Base-by-base conservation (phyloP, 92 coral and sea anemone genomes). In the Bergia sp. region DNA sequence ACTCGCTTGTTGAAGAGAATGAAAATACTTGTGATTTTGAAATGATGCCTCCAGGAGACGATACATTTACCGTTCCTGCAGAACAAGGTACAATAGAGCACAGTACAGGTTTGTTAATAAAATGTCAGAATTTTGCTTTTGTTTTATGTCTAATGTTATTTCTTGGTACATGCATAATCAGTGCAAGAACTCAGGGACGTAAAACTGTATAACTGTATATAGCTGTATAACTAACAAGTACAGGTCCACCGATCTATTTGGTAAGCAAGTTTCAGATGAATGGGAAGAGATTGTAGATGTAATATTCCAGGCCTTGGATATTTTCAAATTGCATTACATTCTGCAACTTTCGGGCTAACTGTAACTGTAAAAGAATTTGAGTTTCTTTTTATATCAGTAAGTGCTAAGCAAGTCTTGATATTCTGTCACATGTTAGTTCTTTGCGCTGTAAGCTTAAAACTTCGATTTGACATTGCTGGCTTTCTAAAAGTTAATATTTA, bases 21-120 rank as follows among this genome's bases (percentile, higher is more conserved):
- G 92, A 82, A 45, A 92, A 81, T 47, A 73, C 83, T 85, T 50
- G 89, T 37, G 87, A 90, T 11, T 82, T 77, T 82, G 99, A 93
- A 39, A 95, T 93, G 78, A 82, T 86, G 75, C 98, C 99, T 6
- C 98, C 98, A 2, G 99, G 99, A 15, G 99, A 95, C 50, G 99
- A 97, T 6, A 74, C 67, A 38, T 81, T 87, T 55, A 88, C 69
- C 0, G 92, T 86, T 79, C 65, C 83, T 12, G 67, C 61, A 37
- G 29, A 36, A 18, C 69, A 84, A 84, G 87, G 87, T 84, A 84
- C 21, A 12, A 9, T 36, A 21, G 1, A 67, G 5, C 45, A 20
- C 49, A 4, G 39, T 38, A 21, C 39, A 41, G 41, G 44, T 21
- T 37, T 73, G 20, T 37, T 42, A 76, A 40, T 76, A n/a, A 76